Evolutionary conservation across 2,888 invertebrate species (phyloP).

Genomic region (Ophion ellenae): DNA sequence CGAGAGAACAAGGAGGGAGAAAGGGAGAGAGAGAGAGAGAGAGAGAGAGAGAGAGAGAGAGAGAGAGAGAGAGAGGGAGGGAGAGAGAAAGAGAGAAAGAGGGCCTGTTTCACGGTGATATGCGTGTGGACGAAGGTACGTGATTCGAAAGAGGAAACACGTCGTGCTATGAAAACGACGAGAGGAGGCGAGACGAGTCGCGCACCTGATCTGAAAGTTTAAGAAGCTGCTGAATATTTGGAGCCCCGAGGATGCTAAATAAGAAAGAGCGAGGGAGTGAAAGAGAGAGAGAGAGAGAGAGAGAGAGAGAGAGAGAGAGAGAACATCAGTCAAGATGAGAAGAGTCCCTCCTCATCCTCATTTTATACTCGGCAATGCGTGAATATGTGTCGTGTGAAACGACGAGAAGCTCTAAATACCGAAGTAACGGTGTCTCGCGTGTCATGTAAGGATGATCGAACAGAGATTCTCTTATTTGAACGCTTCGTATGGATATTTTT

Average conservation of each 20-base stretch:
- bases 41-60: background rate
- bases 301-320: background rate
- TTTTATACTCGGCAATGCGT: constrained; percentile 17
- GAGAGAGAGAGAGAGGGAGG: too few relatives aligned
- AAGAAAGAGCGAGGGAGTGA: constrained; percentile 5
- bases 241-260: constrained; percentile 36
- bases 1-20: background rate
- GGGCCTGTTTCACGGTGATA: constrained; percentile 17
- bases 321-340: background rate
- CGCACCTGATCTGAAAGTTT: constrained; percentile 81
- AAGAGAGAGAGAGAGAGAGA: background rate
- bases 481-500: background rate
- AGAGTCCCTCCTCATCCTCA: background rate
- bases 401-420: constrained; percentile 27
- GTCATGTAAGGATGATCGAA: constrained; percentile 4
- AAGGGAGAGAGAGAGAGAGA: background rate
- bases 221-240: constrained; percentile 65
- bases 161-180: constrained; percentile 56
- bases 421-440: background rate
- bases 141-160: constrained; percentile 60
- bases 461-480: background rate
- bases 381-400: constrained; percentile 46
- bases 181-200: constrained; percentile 75
- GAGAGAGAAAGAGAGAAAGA: constrained; percentile 1
- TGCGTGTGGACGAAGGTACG: constrained; percentile 56